Conservation (phyloP, 2,797 vertebrate species). For the Artibeus jamaicensis region DNA sequence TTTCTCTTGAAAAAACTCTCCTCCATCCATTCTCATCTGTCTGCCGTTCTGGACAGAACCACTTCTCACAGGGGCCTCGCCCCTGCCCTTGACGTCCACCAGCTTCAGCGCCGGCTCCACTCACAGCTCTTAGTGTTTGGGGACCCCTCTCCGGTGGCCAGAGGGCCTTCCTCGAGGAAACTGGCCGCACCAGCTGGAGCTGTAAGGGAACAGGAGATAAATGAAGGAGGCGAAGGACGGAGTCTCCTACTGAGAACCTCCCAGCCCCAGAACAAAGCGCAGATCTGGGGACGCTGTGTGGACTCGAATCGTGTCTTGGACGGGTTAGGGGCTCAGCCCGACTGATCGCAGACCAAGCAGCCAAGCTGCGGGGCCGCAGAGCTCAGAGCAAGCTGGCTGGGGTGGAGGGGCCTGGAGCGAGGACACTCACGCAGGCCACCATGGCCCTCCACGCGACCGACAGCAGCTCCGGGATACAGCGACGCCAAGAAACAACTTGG, state of each 20-base stretch:
- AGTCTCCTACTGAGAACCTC: background rate
- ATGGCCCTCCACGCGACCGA: background rate
- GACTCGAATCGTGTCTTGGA: rapidly evolving
- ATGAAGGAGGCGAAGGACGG: background rate
- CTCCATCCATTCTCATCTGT: background rate
- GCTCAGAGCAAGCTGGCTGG: background rate
- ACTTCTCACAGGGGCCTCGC: background rate
- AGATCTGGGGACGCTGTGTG: rapidly evolving
- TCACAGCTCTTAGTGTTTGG: background rate
- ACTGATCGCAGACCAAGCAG: rapidly evolving
- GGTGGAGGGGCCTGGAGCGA: background rate
- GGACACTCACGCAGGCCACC: slow-evolving; percentile 5
- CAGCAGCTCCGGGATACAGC: background rate
- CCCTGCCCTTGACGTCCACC: background rate
- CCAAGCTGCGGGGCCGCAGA: background rate
- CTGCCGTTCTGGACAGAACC: rapidly evolving
- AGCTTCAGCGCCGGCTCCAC: background rate
- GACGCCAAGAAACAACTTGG: background rate
- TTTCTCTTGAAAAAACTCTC: background rate
- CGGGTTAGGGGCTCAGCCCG: background rate
- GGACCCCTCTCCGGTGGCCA: background rate
- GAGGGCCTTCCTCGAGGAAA: background rate
- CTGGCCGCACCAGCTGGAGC: background rate
- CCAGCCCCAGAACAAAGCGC: background rate
- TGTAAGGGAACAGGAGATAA: background rate